These are phyloP conservation scores for Caenorhabditis tropicalis DNA, from an alignment of 1,140 invertebrate species.

Conservation along the genomic window DNA sequence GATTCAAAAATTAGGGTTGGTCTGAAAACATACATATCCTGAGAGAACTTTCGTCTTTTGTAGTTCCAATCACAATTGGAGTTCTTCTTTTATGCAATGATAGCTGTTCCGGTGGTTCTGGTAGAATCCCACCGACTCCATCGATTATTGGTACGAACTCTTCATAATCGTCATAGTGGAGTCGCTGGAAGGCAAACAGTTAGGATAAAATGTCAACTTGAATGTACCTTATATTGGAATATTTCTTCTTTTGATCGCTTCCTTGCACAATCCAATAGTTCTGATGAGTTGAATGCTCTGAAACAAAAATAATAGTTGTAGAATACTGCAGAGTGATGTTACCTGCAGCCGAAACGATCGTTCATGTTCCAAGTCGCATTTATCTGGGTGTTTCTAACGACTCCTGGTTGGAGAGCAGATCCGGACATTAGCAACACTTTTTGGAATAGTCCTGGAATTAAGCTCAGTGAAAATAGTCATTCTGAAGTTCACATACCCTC, in stretches of 20 bases:
- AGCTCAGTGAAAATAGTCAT: background rate
- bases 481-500: conserved; percentile 79
- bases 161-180: conserved; percentile 63
- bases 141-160: conserved; percentile 71
- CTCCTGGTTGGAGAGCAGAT: conserved; percentile 88
- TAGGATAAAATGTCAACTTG: background rate
- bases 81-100: conserved; percentile 63
- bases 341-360: conserved; percentile 64
- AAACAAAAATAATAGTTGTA: conserved; percentile 28
- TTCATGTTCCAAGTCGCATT: conserved; percentile 71
- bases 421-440: conserved; percentile 92
- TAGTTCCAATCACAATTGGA: conserved; percentile 69
- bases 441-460: conserved; percentile 79
- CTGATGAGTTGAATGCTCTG: conserved; percentile 69
- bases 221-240: conserved; percentile 62
- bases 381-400: conserved; percentile 66
- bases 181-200: conserved; percentile 50
- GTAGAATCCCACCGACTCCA: conserved; percentile 68
- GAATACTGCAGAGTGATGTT: background rate
- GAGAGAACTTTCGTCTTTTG: conserved; percentile 67
- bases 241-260: conserved; percentile 71
- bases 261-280: conserved; percentile 70
- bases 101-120: conserved; percentile 66
- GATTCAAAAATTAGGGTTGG: background rate
- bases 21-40: conserved; percentile 59